Conservation (phyloP, 2,113 vertebrate species). For the Hemicordylus capensis region DNA sequence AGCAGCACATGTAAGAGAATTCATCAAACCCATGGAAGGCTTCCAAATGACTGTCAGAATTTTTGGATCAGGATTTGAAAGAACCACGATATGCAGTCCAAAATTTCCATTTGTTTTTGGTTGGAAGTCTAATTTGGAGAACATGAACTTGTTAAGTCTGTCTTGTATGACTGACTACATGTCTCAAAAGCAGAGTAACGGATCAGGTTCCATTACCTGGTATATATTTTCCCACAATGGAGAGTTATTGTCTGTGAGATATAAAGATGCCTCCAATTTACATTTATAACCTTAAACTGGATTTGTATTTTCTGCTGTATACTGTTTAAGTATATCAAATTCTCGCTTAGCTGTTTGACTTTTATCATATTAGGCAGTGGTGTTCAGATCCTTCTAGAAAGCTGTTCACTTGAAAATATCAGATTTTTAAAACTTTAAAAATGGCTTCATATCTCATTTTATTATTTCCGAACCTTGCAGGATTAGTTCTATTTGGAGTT, state of each 20-base stretch:
- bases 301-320: fast-evolving
- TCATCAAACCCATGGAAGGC: not conserved
- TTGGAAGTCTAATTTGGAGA: not conserved
- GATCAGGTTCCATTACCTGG: not conserved
- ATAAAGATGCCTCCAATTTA: not conserved
- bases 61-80: not conserved
- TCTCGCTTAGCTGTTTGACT: fast-evolving
- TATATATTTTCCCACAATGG: not conserved
- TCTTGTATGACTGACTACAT: not conserved
- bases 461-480: conserved; percentile 45
- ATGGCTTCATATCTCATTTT: conserved; percentile 50
- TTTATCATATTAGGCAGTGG: not conserved
- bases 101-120: not conserved
- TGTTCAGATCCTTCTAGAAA: not conserved
- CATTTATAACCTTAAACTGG: not conserved
- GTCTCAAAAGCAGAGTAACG: not conserved
- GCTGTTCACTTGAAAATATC: not conserved
- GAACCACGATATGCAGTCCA: not conserved
- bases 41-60: not conserved
- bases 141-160: not conserved
- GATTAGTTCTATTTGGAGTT: conserved; percentile 68
- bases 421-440: conserved; percentile 20
- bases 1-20: not conserved
- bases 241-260: not conserved
- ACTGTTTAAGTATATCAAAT: not conserved